Conservation (phyloP, 2,113 vertebrate genomes). For the Silurus asotus region DNA sequence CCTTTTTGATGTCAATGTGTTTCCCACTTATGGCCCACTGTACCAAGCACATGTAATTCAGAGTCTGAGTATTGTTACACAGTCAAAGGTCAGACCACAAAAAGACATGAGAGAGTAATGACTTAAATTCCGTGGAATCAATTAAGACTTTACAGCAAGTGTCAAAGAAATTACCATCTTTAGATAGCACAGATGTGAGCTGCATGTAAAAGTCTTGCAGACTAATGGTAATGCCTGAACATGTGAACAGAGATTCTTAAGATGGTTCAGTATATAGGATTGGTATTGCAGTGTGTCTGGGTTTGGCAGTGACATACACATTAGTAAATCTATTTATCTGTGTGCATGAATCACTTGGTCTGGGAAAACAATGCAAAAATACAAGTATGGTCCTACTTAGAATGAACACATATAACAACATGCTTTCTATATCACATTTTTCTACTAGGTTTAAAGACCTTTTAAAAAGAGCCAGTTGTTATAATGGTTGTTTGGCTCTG, state of each 20-base stretch:
- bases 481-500: not conserved
- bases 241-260: not conserved
- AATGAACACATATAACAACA: not conserved
- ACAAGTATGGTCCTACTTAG: not conserved
- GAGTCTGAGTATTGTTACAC: not conserved
- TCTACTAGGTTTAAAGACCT: not conserved
- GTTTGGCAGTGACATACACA: not conserved
- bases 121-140: not conserved
- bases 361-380: not conserved
- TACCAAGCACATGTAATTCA: not conserved
- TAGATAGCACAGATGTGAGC: not conserved
- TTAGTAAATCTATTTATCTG: not conserved
- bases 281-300: not conserved
- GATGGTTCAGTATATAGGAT: not conserved
- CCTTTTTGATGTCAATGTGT: not conserved
- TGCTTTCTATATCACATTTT: not conserved
- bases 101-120: not conserved
- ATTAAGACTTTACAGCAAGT: not conserved
- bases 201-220: not conserved
- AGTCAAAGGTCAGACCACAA: not conserved
- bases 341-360: not conserved
- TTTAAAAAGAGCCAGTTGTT: constrained; percentile 22
- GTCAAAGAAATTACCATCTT: not conserved
- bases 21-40: not conserved
- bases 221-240: not conserved